These are phyloP conservation scores for Myrmophylax atrothorax DNA, from an alignment of 2,113 vertebrate species.

Conservation along the genomic window DNA sequence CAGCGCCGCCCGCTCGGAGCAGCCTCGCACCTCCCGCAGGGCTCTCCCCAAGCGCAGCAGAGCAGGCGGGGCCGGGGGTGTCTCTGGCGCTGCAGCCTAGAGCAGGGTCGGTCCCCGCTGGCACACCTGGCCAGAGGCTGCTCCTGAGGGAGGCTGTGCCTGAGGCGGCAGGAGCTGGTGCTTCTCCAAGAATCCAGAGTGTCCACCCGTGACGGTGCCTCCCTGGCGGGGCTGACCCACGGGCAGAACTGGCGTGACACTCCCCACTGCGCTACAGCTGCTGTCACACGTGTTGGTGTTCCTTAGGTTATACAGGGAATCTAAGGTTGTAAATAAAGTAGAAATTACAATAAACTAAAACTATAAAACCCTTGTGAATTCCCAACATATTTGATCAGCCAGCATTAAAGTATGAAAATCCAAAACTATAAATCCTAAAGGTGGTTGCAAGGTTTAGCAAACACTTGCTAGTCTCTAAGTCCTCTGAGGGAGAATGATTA, in stretches of 20 bases:
- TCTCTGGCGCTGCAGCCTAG: fast-evolving
- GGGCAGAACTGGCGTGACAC: no score
- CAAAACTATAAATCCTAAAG: background rate
- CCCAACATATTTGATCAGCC: background rate
- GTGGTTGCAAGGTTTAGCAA: background rate
- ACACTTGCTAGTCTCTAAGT: background rate
- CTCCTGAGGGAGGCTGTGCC: background rate
- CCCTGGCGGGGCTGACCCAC: background rate
- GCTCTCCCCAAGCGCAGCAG: background rate
- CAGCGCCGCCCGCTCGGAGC: fast-evolving
- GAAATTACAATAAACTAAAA: background rate
- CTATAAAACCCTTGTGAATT: background rate
- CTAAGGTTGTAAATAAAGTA: background rate
- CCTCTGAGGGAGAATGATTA: conserved; percentile 10
- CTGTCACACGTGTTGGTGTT: fast-evolving
- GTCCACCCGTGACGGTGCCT: fast-evolving
- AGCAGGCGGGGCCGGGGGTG: fast-evolving
- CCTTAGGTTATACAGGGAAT: background rate
- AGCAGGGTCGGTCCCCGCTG: background rate
- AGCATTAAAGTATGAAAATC: background rate
- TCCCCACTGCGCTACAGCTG: background rate
- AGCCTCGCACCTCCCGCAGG: background rate
- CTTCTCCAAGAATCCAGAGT: background rate
- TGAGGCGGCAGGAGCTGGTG: background rate
- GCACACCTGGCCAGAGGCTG: background rate